Conservation (phyloP, 1,140 invertebrate genomes). For the Druon quercuslanigerum region DNA sequence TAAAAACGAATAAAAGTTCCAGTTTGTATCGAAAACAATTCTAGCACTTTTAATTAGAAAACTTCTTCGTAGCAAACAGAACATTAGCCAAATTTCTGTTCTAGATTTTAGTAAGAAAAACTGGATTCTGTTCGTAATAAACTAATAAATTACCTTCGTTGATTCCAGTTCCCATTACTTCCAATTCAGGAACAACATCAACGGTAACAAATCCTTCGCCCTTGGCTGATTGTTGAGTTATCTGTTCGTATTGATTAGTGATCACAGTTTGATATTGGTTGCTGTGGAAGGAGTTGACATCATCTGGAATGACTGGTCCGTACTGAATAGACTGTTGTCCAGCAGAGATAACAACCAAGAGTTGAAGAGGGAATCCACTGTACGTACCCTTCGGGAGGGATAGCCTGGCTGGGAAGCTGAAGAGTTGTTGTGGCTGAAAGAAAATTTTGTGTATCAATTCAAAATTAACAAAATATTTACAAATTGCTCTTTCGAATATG, state of each 20-base stretch:
- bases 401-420: slow-evolving; percentile 78
- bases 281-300: slow-evolving; percentile 60
- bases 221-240: slow-evolving; percentile 43
- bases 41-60: too few species aligned
- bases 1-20: not conserved
- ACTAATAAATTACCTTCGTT: slow-evolving; percentile 26
- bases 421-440: slow-evolving; percentile 71
- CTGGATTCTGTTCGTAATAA: not conserved
- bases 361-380: slow-evolving; percentile 78
- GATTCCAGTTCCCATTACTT: not conserved
- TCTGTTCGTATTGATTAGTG: slow-evolving; percentile 62
- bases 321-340: slow-evolving; percentile 59
- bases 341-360: slow-evolving; percentile 78
- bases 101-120: not conserved
- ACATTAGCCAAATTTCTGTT: too few species aligned
- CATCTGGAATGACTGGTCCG: slow-evolving; percentile 59
- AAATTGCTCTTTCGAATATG: too few species aligned
- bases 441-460: not conserved
- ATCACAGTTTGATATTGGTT: slow-evolving; percentile 64
- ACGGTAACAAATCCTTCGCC: slow-evolving; percentile 53
- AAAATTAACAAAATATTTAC: too few species aligned
- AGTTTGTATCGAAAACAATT: too few species aligned
- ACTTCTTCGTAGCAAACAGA: too few species aligned
- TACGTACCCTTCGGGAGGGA: slow-evolving; percentile 77
- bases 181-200: slow-evolving; percentile 63